Evolutionary conservation across 2,113 vertebrate species (phyloP), one percentile per base, ranked within the genome.

Genomic region (Grantiella picta): DNA sequence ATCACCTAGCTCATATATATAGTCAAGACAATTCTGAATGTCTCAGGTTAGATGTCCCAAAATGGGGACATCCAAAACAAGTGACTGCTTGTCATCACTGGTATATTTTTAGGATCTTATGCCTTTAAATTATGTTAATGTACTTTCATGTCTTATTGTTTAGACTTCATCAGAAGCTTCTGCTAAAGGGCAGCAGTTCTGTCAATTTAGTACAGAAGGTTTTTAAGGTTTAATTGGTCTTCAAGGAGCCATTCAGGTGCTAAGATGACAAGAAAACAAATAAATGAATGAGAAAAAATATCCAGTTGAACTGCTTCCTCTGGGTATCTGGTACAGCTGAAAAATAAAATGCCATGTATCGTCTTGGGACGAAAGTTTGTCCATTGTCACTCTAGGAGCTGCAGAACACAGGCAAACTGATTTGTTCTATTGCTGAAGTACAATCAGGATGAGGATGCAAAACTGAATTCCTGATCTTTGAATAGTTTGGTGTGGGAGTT

Each of bases 281-380:
- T 19, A 25, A 49, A 65, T 59, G 2, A 71, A 38, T 49, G 15
- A 68, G 38, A 59, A 89, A 78, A 86, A 53, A 36, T 24, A 31
- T 44, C 15, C 19, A 29, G 22, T 11, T 64, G 11, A 87, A 54
- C 6, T 25, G 15, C 12, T 61, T 70, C 15, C 29, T 50, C 33
- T 60, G 21, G 10, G 9, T 79, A 29, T n/a, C 76, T 70, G 0
- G 0, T 42, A 44, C 24, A 47, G 35, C 5, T 54, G 23, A 66
- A 95, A 20, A 73, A 84, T 73, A 89, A 7, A 73, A 83, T 42
- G 12, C 7, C 14, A 19, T 33, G 27, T 25, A 5, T 31, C 21
- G 6, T 75, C 35, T 44, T 75, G 12, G 31, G 49, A 86, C 29
- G 20, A 78, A 86, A 71, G 12, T n/a, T 63, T 57, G 35, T 49